phyloP scores from a whole-genome alignment of 1,140 invertebrate genomes.

The Mercenaria mercenaria region DNA sequence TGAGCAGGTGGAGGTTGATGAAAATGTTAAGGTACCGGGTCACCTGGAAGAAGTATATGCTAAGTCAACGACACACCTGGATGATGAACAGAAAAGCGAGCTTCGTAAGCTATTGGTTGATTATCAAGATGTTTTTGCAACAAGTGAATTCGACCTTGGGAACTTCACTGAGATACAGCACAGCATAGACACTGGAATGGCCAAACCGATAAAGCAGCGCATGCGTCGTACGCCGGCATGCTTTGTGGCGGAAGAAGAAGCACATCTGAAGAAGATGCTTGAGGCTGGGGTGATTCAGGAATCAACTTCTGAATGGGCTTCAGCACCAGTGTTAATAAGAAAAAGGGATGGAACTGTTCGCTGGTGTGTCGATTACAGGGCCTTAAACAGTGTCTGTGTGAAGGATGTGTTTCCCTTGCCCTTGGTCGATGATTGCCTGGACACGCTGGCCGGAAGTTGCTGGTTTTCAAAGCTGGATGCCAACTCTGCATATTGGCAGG shows the following conservation, averaged over 20 bases:
- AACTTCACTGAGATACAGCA: constrained; percentile 54
- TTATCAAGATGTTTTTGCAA: constrained; percentile 66
- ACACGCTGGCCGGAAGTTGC: background rate
- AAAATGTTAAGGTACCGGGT: background rate
- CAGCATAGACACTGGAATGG: constrained; percentile 63
- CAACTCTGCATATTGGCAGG: constrained; percentile 23
- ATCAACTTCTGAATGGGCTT: constrained; percentile 23
- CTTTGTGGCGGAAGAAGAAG: constrained; percentile 57
- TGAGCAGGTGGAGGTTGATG: background rate
- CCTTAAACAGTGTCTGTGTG: background rate
- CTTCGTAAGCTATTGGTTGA: background rate
- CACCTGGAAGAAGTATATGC: constrained; percentile 1
- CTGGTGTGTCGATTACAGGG: background rate
- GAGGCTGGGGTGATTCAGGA: constrained; percentile 62
- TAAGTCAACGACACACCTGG: background rate
- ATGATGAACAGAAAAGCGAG: background rate
- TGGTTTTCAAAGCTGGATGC: constrained; percentile 34
- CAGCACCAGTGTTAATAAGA: background rate
- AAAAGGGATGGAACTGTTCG: constrained; percentile 9
- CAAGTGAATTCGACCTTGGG: constrained; percentile 67
- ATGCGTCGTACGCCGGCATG: constrained; percentile 44
- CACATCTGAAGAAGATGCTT: constrained; percentile 58
- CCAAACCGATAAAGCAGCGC: constrained; percentile 15
- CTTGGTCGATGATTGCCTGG: background rate
- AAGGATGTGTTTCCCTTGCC: background rate